Evolutionary conservation across 1,140 invertebrate genomes (phyloP), one percentile per base, ranked within the genome.

Genomic region (Drosophila dunni): DNA sequence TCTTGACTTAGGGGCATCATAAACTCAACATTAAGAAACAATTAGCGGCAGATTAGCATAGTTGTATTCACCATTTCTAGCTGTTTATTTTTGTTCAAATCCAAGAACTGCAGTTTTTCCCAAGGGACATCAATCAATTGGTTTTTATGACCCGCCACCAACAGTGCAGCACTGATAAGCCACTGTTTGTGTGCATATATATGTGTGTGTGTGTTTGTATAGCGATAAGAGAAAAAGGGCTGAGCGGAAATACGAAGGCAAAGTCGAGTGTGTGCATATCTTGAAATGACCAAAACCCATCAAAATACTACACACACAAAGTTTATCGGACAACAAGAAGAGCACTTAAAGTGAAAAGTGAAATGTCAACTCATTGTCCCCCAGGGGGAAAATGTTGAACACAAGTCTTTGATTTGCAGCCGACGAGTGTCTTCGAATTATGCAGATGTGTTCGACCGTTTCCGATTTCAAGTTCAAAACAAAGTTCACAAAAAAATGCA

Each of bases 331-430:
- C 71, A 88, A 77, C 45, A 78, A 82, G 71, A 88, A 88, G 71
- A 88, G 71, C 82, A 79, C 83, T 86, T 40, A 79, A 79, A 80
- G 69, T 86, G 83, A 76, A 79, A 79, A 72, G 67, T 75, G 73
- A 86, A 86, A 86, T 83, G 83, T 86, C 83, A 86, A 75, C 84
- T 86, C 80, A 80, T 83, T 88, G 84, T 74, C 62, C 60, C 60
- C 63, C 6, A 5, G 2, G 58, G 42, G 75, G 66, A 86, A 78
- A 85, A 85, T 20, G 66, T 62, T 58, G 58, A 71, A 29, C 24
- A 57, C 69, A 66, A 51, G 72, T 60, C 84, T 86, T 86, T 86
- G 83, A 89, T 79, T 86, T 83, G 79, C 74, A 70, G 38, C 84
- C 79, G 84, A 63, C 65, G 67, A 61, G 58, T 8, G 51, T 38